A percentile compares a stretch with the other conserved stretches of the same genome.
Conservation (phyloP, 2,113 vertebrate genomes). For the Thamnophis sirtalis region DNA sequence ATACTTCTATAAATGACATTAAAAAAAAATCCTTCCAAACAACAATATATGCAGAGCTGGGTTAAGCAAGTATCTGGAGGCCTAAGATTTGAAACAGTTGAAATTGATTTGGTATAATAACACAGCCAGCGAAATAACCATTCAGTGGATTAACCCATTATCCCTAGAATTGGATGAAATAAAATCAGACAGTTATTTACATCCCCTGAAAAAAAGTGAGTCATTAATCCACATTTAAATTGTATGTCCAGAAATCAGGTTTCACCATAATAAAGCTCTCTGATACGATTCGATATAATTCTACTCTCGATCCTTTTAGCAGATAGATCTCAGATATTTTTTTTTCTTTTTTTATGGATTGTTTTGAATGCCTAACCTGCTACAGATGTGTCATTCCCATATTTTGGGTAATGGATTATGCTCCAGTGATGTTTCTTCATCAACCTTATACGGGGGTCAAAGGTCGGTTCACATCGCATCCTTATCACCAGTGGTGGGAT, state of each 20-base stretch:
- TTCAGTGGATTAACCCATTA: constrained; percentile 15
- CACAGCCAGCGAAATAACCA: constrained; percentile 24
- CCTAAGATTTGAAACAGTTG: constrained; percentile 10
- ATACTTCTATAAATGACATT: not conserved
- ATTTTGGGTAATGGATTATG: not conserved
- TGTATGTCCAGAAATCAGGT: constrained; percentile 10
- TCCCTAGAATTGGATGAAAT: constrained; percentile 26
- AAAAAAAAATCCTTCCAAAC: constrained; percentile 21
- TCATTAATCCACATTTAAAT: not conserved
- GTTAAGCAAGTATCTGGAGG: constrained; percentile 33
- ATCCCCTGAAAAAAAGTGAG: not conserved
- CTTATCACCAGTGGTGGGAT: too few species aligned
- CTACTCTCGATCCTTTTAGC: not conserved
- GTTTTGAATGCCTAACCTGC: not conserved
- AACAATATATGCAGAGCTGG: constrained; percentile 18
- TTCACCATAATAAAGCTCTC: constrained; percentile 1
- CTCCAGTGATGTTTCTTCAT: not conserved
- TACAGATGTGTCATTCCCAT: not conserved
- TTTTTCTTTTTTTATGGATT: not conserved
- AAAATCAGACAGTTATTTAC: constrained; percentile 23
- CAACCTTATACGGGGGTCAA: too few species aligned
- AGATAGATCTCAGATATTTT: not conserved
- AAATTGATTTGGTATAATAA: constrained; percentile 51
- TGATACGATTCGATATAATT: constrained; percentile 3
- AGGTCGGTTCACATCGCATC: too few species aligned